Base-by-base conservation (phyloP, 1,140 invertebrate genomes). In the Neelides sp. region DNA sequence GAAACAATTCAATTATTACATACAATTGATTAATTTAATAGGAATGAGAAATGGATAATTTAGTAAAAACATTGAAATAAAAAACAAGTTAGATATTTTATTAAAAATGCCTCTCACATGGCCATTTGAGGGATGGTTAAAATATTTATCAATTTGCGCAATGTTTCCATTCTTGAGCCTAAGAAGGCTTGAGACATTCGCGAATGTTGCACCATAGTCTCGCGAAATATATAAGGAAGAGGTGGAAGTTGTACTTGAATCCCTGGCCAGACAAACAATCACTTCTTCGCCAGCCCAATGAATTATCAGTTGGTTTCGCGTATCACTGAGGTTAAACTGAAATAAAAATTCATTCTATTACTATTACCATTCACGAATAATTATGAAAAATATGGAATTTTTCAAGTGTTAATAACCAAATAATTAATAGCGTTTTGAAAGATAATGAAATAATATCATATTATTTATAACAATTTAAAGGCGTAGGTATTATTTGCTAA, bases 201-300 rank as follows among this genome's bases (percentile, higher is more conserved):
- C 64, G 62, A 88, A 91, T 1, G 74, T 79, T 55, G 78, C 76
- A 1, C 88, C 88, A 69, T 90, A 89, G 67, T 91, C 78, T 64
- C 83, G 80, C 19, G 87, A 91, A 58, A 91, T 81, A 63, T 79
- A 91, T 4, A 91, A 74, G 28, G 80, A 74, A 36, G 80, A 85
- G 48, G 80, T 73, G 45, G 67, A 69, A 39, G 66, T 53, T 3
- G 63, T 53, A 27, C 67, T 66, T 57, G 39, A 23, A 63, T 86
- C 80, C 63, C 79, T 73, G 1, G 86, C 84, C 41, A 91, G 68
- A 59, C 85, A 90, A 48, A 91, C 80, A 51, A 92, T 84, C 10
- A 90, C 83, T 67, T 85, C 77, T 64, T 84, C 79, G 22, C 86
- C 85, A 24, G 86, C 83, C 87, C 88, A 91, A 68, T 89, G 82